Evolutionary conservation across 2,888 invertebrate genomes (phyloP).

Genomic region (Spodoptera exigua): DNA sequence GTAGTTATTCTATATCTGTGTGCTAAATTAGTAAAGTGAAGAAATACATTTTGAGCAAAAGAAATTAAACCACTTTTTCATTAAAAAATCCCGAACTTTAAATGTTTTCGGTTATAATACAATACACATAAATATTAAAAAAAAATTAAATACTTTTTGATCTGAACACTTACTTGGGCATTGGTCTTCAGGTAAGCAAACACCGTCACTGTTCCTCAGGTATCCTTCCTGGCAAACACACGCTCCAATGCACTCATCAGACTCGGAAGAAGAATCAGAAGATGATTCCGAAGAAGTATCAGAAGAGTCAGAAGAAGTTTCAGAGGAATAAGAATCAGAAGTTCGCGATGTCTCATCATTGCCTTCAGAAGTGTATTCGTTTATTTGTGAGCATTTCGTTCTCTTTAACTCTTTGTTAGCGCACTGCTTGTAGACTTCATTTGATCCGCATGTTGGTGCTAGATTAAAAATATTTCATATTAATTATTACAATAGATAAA

Average conservation of each 20-base stretch:
- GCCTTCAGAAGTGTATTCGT: slow-evolving; percentile 52
- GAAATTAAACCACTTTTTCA: too few relatives aligned
- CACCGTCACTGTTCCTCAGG: slow-evolving; percentile 51
- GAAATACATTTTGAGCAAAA: too few relatives aligned
- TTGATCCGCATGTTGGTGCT: slow-evolving; percentile 50
- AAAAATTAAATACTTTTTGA: slow-evolving; percentile 6
- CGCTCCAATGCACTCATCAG: slow-evolving; percentile 54
- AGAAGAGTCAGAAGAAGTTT: too few relatives aligned
- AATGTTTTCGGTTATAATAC: too few relatives aligned
- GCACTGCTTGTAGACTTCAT: slow-evolving; percentile 59
- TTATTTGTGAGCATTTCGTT: slow-evolving; percentile 59
- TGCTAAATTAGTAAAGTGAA: too few relatives aligned
- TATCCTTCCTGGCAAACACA: slow-evolving; percentile 59
- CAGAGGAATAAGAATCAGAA: too few relatives aligned
- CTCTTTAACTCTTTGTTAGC: slow-evolving; percentile 65
- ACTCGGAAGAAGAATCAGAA: not conserved
- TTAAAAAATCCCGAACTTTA: too few relatives aligned
- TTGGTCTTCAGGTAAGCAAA: slow-evolving; percentile 59
- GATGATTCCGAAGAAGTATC: too few relatives aligned
- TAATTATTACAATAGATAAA: too few relatives aligned
- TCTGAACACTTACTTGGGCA: slow-evolving; percentile 59
- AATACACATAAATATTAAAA: too few relatives aligned
- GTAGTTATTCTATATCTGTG: too few relatives aligned
- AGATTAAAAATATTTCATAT: slow-evolving; percentile 8
- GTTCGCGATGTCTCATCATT: too few relatives aligned